Evolutionary conservation across 1,140 invertebrate species (phyloP).

Genomic region (Drosophila melanogaster): Release_6_plus_ISO1_MT NT_033777.3:15565001-15565500

Average conservation of each 20-base stretch:
- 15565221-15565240: neutral
- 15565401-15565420: conserved; percentile 28
- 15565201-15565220: no score
- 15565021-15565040: neutral
- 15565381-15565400: conserved; percentile 38
- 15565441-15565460: no score
- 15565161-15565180: no score
- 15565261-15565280: conserved; percentile 17
- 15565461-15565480: conserved; percentile 1
- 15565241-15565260: neutral
- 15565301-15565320: conserved; percentile 23
- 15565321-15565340: conserved; percentile 21
- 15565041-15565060: neutral
- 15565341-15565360: conserved; percentile 7
- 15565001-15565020: conserved; percentile 12
- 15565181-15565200: no score
- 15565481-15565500: conserved; percentile 36
- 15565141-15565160: no score
- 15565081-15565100: neutral
- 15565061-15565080: neutral
- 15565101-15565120: neutral
- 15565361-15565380: conserved; percentile 33
- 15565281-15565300: conserved; percentile 14
- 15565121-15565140: no score
- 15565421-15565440: conserved; percentile 6